A percentile compares a stretch with the other conserved stretches of the same genome.
Evolutionary conservation across 2,888 invertebrate species (phyloP).

Genomic region (Hirudinaria manillensis): DNA sequence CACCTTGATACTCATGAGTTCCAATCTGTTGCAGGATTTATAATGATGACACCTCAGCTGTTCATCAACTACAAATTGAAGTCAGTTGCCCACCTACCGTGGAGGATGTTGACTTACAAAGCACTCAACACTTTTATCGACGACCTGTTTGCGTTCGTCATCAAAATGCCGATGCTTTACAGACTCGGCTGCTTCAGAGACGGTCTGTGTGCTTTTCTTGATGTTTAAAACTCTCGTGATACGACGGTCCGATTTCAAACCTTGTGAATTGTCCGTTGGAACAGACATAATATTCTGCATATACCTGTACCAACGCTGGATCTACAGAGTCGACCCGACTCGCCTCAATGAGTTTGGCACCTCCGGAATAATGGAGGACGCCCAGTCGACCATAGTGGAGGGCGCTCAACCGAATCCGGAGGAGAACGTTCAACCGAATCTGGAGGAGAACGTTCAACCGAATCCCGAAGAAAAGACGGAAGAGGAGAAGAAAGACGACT

Average conservation of each 20-base stretch:
- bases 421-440: background rate
- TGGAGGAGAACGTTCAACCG: background rate
- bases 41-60: conserved; percentile 99
- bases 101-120: conserved; percentile 99
- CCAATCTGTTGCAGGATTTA: conserved; percentile 70
- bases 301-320: conserved; percentile 92
- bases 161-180: conserved; percentile 99
- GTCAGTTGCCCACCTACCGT: conserved; percentile 96
- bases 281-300: conserved; percentile 95
- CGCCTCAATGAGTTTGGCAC: conserved; percentile 98
- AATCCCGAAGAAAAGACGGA: conserved; percentile 20
- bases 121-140: conserved; percentile 98
- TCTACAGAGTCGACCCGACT: conserved; percentile 90
- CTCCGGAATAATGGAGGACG: conserved; percentile 77
- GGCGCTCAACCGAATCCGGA: background rate
- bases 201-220: conserved; percentile 58
- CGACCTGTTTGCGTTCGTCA: conserved; percentile 99
- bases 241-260: background rate
- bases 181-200: conserved; percentile 95
- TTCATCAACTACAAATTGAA: conserved; percentile 99
- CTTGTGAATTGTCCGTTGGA: conserved; percentile 43
- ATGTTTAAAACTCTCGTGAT: background rate
- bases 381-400: background rate
- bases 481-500: conserved; percentile 33
- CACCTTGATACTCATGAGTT: too few species aligned